Base-by-base conservation (phyloP, 1,140 invertebrate genomes). In the Ceratoteleas bidentatus region DNA sequence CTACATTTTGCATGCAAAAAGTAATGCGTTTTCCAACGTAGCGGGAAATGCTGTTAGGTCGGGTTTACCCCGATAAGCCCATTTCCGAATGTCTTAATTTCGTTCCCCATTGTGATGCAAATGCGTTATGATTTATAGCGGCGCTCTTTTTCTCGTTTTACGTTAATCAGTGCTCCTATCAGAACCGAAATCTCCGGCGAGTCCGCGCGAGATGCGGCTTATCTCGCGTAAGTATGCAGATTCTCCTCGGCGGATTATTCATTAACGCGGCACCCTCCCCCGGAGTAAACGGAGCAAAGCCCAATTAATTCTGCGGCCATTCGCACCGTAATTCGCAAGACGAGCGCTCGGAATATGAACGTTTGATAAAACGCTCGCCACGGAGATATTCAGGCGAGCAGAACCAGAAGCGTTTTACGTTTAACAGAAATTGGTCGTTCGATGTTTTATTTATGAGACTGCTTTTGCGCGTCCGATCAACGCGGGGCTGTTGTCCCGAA, bases 191-290 rank as follows among this genome's bases (percentile, higher is more conserved):
- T 24, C 24, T 24, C 24, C 24, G 24, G 1, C 24, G 24, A 24
- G 24, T 24, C 24, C 24, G 24, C 24, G 24, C 24, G 24, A 24
- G 24, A 53, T 56, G 62, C 13, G 0, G 15, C 40, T 68, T 38
- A 70, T 60, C 33, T 50, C 34, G 34, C 33, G 47, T 68, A 68
- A 60, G 47, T 70, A 70, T 70, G 57, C 49, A 70, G n/a, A 60
- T 60, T 43, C 8, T 24, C 5, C 40, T 50, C 2, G 3, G 6
- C 47, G 43, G 45, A 69, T 69, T 60, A 60, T 69, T 68, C 53
- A 68, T 68, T 50, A 57, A 57, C 36, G 10, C 16, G 49, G 49
- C 9, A 10, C 43, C 33, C 14, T 57, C 33, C 16, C 32, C 16
- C 33, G 1, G 3, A 8, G 47, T 53, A 70, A 70, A 61, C 66